Percentiles rank a stretch among this genome's conserved stretches.
Evolutionary conservation across 92 coral and sea anemone species (phyloP).

Genomic region (Porites evermanni): DNA sequence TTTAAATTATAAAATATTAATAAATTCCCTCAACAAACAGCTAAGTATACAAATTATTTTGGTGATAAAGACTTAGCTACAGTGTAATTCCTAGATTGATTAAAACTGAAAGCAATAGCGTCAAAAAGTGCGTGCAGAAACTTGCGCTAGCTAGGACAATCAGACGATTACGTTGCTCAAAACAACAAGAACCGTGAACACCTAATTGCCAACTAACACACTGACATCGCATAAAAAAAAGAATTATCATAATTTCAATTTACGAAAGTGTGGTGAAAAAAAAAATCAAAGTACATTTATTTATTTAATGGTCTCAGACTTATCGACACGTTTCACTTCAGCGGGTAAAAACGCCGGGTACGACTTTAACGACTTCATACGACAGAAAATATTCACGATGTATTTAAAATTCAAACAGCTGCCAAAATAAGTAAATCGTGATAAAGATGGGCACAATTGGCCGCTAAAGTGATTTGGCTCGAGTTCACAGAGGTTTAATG

Average conservation of each 20-base stretch:
- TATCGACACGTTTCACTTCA: neutral
- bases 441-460: constrained; percentile 13
- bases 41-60: constrained; percentile 11
- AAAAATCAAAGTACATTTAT: constrained; percentile 7
- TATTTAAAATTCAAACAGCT: neutral
- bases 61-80: neutral
- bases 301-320: neutral
- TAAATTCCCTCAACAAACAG: neutral
- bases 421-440: neutral
- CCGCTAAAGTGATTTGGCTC: neutral
- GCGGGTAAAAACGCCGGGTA: no score
- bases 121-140: neutral
- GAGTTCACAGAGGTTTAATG: neutral
- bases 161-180: no score
- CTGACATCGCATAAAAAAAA: neutral
- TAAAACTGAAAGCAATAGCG: neutral
- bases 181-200: no score
- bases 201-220: neutral
- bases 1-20: constrained; percentile 17
- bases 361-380: neutral
- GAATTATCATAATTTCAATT: neutral
- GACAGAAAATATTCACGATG: neutral
- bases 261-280: neutral
- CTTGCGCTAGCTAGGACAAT: neutral
- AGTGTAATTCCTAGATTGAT: neutral